Base-by-base conservation (phyloP, 1,140 invertebrate species). In the Bursaphelenchus mucronatus region DNA sequence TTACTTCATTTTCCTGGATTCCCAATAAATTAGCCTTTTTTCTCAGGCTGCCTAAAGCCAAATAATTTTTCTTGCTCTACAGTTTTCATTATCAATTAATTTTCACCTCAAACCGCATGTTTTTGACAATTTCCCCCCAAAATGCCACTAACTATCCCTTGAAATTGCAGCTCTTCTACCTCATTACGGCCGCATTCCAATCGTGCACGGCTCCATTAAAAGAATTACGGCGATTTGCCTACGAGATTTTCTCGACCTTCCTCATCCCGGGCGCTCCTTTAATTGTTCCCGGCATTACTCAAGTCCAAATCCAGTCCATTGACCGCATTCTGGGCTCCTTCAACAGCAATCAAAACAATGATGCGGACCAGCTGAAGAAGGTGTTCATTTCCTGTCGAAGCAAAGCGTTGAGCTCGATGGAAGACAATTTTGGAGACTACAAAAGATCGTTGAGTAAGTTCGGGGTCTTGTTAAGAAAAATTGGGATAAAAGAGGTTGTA, bases 211-310 rank as follows among this genome's bases (percentile, higher is more conserved):
- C 17, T 46, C 90, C 87, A 75, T 86, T 86, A 44, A 92, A 92
- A 83, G 90, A 93, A 78, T 88, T 96, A 87, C 87, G 89, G 61
- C 91, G 92, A 82, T 97, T 92, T 92, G 92, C 92, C 40, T 96
- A 95, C 84, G 93, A 97, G 85, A 93, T 97, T 76, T 91, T 94
- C 83, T 95, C 93, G 61, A 92, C 90, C 76, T 97, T 96, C 85
- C 85, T 96, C 63, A 89, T 92, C 74, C 90, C 91, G 75, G 88
- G 88, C 76, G 91, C 92, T 71, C 71, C 71, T 8, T 63, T 74
- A 6, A 57, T 67, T 47, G 39, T 74, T 41, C 45, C 69, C 41
- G 56, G 69, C 44, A 73, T 74, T 13, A 51, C 63, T n/a, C 68
- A 71, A 63, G 40, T 49, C 39, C 46, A 73, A 41, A 70, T 70